Percentiles rank a stretch among this genome's conserved stretches.
Conservation (phyloP, 2,113 vertebrate genomes). For the Heterotis niloticus region DNA sequence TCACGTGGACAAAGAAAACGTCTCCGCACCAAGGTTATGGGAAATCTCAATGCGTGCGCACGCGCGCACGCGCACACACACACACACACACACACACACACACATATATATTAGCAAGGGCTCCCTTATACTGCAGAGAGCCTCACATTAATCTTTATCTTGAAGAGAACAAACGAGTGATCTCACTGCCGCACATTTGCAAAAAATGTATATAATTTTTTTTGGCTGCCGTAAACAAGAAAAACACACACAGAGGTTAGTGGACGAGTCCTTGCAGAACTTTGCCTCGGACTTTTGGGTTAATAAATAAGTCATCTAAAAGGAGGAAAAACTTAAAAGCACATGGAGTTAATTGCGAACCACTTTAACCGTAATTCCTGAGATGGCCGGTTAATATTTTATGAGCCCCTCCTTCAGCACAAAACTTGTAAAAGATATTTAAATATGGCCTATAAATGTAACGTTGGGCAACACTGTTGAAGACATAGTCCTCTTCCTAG, state of each 20-base stretch:
- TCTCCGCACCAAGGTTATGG: background rate
- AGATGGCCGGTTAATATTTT: slow-evolving; percentile 69
- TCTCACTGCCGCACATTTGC: too few relatives aligned
- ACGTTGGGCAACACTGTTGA: background rate
- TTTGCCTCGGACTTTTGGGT: slow-evolving; percentile 37
- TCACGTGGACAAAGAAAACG: background rate
- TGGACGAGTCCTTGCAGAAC: slow-evolving; percentile 22
- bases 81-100: too few relatives aligned
- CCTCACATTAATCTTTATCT: too few relatives aligned
- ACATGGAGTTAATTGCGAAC: slow-evolving; percentile 33
- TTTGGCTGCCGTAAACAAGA: background rate
- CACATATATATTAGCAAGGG: too few relatives aligned
- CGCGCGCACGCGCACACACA: too few relatives aligned
- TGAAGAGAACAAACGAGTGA: too few relatives aligned
- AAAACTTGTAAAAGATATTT: slow-evolving; percentile 30
- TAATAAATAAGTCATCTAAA: slow-evolving; percentile 62
- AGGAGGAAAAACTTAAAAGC: slow-evolving; percentile 48
- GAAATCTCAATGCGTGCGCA: background rate
- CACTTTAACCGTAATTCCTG: slow-evolving; percentile 78
- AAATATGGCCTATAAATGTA: slow-evolving; percentile 29
- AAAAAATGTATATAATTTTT: too few relatives aligned
- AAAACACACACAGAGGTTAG: background rate
- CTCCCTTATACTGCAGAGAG: too few relatives aligned
- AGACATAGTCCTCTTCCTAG: background rate
- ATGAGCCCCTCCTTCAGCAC: slow-evolving; percentile 51